These are phyloP conservation scores for Sparus aurata DNA, from an alignment of 2,797 vertebrate genomes.

Conservation along the genomic window DNA sequence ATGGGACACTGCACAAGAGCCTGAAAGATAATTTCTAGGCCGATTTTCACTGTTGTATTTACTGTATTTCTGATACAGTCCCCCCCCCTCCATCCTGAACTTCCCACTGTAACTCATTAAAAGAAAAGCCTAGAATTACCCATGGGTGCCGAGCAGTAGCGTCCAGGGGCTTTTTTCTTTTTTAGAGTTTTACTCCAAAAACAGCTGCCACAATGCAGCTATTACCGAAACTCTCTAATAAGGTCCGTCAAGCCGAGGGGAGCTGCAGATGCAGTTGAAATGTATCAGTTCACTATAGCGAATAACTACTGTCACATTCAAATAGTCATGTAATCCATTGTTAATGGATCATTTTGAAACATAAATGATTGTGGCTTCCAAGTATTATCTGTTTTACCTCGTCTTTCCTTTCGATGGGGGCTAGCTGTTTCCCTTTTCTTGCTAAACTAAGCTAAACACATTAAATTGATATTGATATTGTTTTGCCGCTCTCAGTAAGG, in stretches of 20 bases:
- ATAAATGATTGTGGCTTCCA: background rate
- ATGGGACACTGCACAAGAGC: too few relatives aligned
- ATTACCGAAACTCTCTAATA: background rate
- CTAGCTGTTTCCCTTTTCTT: background rate
- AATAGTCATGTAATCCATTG: background rate
- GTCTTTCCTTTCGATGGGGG: background rate
- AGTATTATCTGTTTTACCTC: background rate
- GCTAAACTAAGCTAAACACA: background rate
- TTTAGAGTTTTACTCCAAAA: too few relatives aligned
- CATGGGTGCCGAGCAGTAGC: too few relatives aligned
- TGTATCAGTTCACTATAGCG: background rate
- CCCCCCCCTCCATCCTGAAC: too few relatives aligned
- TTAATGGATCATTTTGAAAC: background rate
- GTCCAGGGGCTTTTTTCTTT: too few relatives aligned
- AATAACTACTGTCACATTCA: background rate
- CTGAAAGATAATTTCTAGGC: too few relatives aligned
- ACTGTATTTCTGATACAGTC: too few relatives aligned
- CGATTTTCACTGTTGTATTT: too few relatives aligned
- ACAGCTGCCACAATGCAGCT: too few relatives aligned
- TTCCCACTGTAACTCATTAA: too few relatives aligned
- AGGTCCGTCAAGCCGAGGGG: background rate
- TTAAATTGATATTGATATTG: background rate
- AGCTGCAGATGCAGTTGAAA: too few relatives aligned
- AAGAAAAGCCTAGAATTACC: too few relatives aligned
- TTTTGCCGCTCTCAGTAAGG: background rate